phyloP scores from a whole-genome alignment of 2,888 invertebrate species.

The Microctonus brassicae region DNA sequence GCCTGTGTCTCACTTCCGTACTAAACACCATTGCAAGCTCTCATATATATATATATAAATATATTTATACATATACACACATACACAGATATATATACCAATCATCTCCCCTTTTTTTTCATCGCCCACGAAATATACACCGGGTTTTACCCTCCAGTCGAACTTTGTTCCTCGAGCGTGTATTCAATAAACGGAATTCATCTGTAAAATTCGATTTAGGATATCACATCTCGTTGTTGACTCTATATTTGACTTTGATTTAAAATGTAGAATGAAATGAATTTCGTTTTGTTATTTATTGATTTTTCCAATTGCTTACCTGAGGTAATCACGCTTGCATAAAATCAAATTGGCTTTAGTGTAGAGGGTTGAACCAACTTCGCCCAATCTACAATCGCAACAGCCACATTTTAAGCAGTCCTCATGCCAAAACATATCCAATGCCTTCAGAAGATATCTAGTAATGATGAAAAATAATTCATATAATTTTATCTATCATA shows the following conservation, averaged over 20 bases:
- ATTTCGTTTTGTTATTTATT: slow-evolving; percentile 18
- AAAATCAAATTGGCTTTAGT: slow-evolving; percentile 92
- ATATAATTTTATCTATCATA: too few species aligned
- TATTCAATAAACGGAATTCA: slow-evolving; percentile 68
- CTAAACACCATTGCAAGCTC: slow-evolving; percentile 11
- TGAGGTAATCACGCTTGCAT: slow-evolving; percentile 92
- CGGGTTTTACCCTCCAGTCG: slow-evolving; percentile 2
- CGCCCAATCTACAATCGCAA: slow-evolving; percentile 93
- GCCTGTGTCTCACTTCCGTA: slow-evolving; percentile 21
- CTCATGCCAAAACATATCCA: slow-evolving; percentile 94
- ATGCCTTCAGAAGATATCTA: slow-evolving; percentile 81
- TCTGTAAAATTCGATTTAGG: slow-evolving; percentile 68
- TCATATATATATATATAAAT: slow-evolving; percentile 4
- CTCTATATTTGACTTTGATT: slow-evolving; percentile 18
- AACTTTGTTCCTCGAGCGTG: slow-evolving; percentile 52
- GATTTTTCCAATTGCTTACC: slow-evolving; percentile 72
- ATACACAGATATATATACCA: slow-evolving; percentile 16
- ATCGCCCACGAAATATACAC: not conserved
- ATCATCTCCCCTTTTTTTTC: slow-evolving; percentile 20
- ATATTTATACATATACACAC: slow-evolving; percentile 4
- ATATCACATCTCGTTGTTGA: slow-evolving; percentile 21
- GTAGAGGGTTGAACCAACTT: slow-evolving; percentile 91
- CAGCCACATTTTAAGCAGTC: slow-evolving; percentile 94
- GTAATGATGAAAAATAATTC: slow-evolving; percentile 44
- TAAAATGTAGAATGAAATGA: slow-evolving; percentile 14